These are phyloP conservation scores for Heterochromis multidens DNA, from an alignment of 2,113 vertebrate species.

Conservation along the genomic window DNA sequence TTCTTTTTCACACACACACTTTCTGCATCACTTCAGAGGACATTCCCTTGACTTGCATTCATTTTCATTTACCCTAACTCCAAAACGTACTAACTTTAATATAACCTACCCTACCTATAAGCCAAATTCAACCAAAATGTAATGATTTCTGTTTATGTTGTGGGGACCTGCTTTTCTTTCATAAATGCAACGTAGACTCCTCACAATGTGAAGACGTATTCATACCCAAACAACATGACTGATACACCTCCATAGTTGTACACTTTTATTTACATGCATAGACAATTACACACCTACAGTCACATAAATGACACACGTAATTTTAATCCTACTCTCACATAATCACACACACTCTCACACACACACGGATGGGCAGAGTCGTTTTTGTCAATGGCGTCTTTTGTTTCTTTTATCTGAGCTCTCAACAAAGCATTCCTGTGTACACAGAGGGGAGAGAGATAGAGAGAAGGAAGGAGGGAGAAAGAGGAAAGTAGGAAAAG, in stretches of 20 bases:
- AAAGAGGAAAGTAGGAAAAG: not conserved
- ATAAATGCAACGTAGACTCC: not conserved
- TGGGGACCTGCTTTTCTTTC: not conserved
- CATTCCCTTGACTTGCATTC: not conserved
- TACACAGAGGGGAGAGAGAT: slow-evolving; percentile 35
- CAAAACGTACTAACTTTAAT: not conserved
- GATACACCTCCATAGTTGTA: not conserved
- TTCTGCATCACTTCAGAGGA: not conserved
- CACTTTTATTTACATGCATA: not conserved
- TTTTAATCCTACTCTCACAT: not conserved
- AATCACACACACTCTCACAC: not conserved
- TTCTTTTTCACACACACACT: not conserved
- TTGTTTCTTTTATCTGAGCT: slow-evolving; percentile 75
- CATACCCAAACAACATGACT: not conserved
- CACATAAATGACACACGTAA: not conserved
- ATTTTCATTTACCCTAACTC: not conserved
- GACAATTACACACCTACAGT: not conserved
- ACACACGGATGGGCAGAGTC: slow-evolving; percentile 40
- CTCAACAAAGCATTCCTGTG: slow-evolving; percentile 78
- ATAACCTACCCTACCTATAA: not conserved
- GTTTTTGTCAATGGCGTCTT: slow-evolving; percentile 74
- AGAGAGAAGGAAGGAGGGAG: not conserved
- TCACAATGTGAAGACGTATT: not conserved
- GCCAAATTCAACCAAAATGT: not conserved
- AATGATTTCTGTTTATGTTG: not conserved